These are phyloP conservation scores for Furnarius figulus DNA, from an alignment of 2,113 vertebrate species.

Conservation along the genomic window DNA sequence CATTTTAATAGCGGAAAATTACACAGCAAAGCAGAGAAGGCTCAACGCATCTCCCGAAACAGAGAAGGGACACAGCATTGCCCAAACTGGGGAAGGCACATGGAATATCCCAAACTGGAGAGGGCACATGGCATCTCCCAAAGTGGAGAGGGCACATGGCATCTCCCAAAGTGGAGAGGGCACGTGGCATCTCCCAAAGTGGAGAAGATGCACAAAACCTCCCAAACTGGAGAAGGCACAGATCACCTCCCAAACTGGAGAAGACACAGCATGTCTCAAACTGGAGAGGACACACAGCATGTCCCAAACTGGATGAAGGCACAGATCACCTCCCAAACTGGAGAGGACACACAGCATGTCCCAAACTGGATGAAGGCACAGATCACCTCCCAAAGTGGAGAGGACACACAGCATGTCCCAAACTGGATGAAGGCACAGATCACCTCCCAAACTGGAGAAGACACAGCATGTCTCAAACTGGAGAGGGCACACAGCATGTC, in stretches of 20 bases:
- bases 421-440: background rate
- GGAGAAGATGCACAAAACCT: background rate
- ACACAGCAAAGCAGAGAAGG: background rate
- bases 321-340: no score
- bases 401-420: background rate
- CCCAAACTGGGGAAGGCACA: background rate
- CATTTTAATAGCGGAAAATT: background rate
- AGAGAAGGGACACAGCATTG: background rate
- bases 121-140: background rate
- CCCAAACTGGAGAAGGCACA: background rate
- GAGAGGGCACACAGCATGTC: background rate
- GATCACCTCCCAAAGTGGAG: background rate
- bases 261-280: background rate
- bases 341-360: no score
- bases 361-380: no score
- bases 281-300: background rate
- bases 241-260: background rate
- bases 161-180: background rate
- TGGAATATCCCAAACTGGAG: background rate
- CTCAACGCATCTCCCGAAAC: accelerated
- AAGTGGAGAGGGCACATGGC: background rate
- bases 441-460: background rate
- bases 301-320: no score
- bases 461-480: background rate
- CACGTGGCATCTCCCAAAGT: background rate